phyloP scores from a whole-genome alignment of 92 coral and sea anemone genomes.

The Heliopora coerulea region DNA sequence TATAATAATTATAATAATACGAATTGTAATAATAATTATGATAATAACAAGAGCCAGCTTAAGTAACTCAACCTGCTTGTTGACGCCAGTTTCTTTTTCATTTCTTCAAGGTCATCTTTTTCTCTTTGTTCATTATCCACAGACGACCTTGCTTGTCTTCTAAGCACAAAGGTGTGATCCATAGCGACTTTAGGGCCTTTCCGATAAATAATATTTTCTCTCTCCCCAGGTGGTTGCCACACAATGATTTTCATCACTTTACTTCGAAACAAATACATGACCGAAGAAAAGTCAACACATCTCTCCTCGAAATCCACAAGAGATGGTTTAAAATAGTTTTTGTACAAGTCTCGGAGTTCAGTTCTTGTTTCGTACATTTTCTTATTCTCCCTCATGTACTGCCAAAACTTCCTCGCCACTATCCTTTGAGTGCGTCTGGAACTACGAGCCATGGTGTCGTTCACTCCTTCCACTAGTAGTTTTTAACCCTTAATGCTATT shows the following conservation, averaged over 20 bases:
- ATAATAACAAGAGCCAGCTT: too few species aligned
- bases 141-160: constrained; percentile 45
- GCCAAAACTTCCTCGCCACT: constrained; percentile 63
- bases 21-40: too few species aligned
- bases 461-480: too few species aligned
- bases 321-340: constrained; percentile 50
- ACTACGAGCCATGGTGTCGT: neutral
- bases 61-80: constrained; percentile 53
- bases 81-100: constrained; percentile 58
- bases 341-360: constrained; percentile 60
- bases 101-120: constrained; percentile 24
- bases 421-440: neutral
- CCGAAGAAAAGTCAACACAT: constrained; percentile 47
- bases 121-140: constrained; percentile 18
- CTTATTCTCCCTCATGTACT: constrained; percentile 50
- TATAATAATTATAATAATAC: too few species aligned
- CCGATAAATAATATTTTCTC: constrained; percentile 59
- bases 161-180: constrained; percentile 65
- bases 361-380: constrained; percentile 57
- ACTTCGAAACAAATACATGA: constrained; percentile 57
- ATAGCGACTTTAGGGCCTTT: constrained; percentile 59
- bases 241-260: constrained; percentile 57
- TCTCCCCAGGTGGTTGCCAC: constrained; percentile 48
- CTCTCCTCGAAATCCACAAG: constrained; percentile 17
- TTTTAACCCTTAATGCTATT: too few species aligned